Percentiles rank a stretch among this genome's conserved stretches.
Conservation (phyloP, 2,113 vertebrate genomes). For the Origma solitaria region DNA sequence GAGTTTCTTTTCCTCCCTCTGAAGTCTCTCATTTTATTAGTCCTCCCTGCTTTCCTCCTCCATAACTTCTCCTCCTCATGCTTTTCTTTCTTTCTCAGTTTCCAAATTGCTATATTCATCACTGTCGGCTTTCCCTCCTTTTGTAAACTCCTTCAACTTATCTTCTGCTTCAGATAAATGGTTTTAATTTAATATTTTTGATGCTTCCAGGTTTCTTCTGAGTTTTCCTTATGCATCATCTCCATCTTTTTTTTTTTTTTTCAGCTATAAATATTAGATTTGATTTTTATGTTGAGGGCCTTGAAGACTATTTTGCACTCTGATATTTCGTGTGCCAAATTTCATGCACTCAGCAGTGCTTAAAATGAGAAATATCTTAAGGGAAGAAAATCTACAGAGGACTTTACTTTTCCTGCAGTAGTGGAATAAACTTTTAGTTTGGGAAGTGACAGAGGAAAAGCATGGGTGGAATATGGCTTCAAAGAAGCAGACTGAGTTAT, state of each 20-base stretch:
- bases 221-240: background rate
- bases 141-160: conserved; percentile 59
- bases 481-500: background rate
- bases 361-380: background rate
- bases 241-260: background rate
- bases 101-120: conserved; percentile 69
- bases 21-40: conserved; percentile 27
- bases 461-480: background rate
- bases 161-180: conserved; percentile 66
- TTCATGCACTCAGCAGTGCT: background rate
- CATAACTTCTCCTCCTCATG: conserved; percentile 6
- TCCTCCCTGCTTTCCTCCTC: background rate
- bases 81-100: conserved; percentile 55
- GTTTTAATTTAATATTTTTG: conserved; percentile 73
- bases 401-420: background rate
- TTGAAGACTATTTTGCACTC: background rate
- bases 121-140: conserved; percentile 49
- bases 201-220: conserved; percentile 52
- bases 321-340: background rate
- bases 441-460: background rate
- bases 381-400: background rate
- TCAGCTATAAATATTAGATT: background rate
- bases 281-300: background rate
- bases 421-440: background rate
- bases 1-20: conserved; percentile 19